Evolutionary conservation across 2,888 invertebrate genomes (phyloP).

Genomic region (Muscina levida): DNA sequence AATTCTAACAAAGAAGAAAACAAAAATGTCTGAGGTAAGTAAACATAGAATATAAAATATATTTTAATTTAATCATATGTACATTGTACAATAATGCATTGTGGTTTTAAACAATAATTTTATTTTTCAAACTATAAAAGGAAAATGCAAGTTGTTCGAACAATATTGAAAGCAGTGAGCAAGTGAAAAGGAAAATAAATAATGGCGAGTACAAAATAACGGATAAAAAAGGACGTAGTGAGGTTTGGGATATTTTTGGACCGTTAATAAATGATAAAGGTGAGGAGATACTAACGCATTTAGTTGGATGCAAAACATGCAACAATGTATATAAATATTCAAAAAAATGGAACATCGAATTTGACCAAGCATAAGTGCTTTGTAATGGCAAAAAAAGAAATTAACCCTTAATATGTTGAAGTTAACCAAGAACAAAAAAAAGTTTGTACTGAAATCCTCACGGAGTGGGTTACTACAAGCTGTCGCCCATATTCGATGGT

Average conservation of each 20-base stretch:
- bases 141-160: too few relatives aligned
- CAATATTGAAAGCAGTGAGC: too few relatives aligned
- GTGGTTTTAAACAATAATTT: too few relatives aligned
- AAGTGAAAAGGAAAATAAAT: too few relatives aligned
- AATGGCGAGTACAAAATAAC: too few relatives aligned
- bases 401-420: constrained; percentile 42
- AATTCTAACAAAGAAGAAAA: too few relatives aligned
- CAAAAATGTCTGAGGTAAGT: too few relatives aligned
- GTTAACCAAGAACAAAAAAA: constrained; percentile 56
- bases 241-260: constrained; percentile 17
- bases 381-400: constrained; percentile 50
- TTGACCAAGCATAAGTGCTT: constrained; percentile 56
- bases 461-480: constrained; percentile 55
- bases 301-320: constrained; percentile 16
- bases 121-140: too few relatives aligned
- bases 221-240: constrained; percentile 8
- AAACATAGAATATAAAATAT: too few relatives aligned
- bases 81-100: too few relatives aligned
- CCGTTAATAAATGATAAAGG: constrained; percentile 34
- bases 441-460: constrained; percentile 39
- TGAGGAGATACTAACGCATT: constrained; percentile 20
- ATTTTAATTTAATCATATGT: too few relatives aligned
- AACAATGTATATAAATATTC: constrained; percentile 13
- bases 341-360: constrained; percentile 32
- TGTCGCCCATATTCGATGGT: constrained; percentile 56